Conservation (phyloP, 2,113 vertebrate species). For the Myotis brandtii region DNA sequence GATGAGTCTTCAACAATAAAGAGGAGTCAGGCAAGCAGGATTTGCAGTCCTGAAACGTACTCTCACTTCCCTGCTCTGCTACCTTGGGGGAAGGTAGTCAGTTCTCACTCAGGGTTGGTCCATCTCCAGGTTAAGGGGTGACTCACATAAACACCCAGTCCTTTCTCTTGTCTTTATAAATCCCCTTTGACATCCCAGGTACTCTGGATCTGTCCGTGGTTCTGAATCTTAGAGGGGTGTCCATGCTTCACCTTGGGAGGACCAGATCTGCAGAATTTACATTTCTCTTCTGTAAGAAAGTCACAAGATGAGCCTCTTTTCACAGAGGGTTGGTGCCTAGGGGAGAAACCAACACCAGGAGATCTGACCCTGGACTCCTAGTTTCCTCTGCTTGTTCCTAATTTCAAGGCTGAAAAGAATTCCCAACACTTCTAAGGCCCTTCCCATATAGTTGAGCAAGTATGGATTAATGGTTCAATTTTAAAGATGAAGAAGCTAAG, state of each 20-base stretch:
- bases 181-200: accelerated
- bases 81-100: neutral
- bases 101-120: neutral
- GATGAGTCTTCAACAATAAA: conserved; percentile 12
- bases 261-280: neutral
- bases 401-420: conserved; percentile 38
- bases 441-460: neutral
- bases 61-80: neutral
- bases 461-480: neutral
- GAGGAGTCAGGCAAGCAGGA: neutral
- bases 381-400: neutral
- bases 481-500: neutral
- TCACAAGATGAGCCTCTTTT: neutral
- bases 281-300: neutral
- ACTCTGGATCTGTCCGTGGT: conserved; percentile 32
- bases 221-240: neutral
- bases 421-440: neutral
- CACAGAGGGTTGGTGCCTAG: neutral
- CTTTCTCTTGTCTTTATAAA: neutral
- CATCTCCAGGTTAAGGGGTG: neutral
- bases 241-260: neutral
- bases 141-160: neutral
- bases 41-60: neutral
- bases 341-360: neutral
- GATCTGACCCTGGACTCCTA: neutral